Evolutionary conservation across 2,888 invertebrate species (phyloP).

Genomic region (Ecliptopera silaceata): DNA sequence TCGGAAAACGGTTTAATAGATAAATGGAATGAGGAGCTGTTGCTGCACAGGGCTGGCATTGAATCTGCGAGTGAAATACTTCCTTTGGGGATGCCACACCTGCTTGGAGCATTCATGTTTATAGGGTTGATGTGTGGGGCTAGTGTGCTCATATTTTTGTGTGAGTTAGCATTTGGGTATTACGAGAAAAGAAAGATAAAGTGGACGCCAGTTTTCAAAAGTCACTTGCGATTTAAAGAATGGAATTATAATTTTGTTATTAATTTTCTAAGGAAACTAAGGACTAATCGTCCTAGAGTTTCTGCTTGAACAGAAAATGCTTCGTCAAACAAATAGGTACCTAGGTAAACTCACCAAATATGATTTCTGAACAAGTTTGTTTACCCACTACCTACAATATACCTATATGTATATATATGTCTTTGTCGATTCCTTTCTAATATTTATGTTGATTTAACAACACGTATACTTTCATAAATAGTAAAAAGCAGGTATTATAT

Average conservation of each 20-base stretch:
- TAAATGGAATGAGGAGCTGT: conserved; percentile 75
- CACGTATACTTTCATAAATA: no score
- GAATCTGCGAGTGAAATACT: conserved; percentile 59
- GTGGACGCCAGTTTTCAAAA: conserved; percentile 9
- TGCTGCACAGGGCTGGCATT: conserved; percentile 54
- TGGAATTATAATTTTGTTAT: background rate
- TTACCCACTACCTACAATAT: no score
- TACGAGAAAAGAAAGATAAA: conserved; percentile 25
- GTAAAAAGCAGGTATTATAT: no score
- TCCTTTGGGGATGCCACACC: conserved; percentile 68
- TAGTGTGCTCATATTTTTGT: conserved; percentile 64
- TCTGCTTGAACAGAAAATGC: background rate
- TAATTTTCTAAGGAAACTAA: conserved; percentile 5
- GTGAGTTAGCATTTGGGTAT: conserved; percentile 50
- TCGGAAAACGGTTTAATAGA: conserved; percentile 77
- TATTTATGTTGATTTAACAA: no score
- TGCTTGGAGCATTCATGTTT: conserved; percentile 76
- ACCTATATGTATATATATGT: no score
- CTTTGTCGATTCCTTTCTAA: no score
- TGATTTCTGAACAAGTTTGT: no score
- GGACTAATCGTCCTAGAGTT: background rate
- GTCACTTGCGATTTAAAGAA: background rate
- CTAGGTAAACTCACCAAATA: no score
- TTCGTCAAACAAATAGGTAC: no score
- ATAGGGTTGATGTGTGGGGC: conserved; percentile 69